Conservation (phyloP, 2,888 invertebrate genomes). For the Luperina nickerlii region DNA sequence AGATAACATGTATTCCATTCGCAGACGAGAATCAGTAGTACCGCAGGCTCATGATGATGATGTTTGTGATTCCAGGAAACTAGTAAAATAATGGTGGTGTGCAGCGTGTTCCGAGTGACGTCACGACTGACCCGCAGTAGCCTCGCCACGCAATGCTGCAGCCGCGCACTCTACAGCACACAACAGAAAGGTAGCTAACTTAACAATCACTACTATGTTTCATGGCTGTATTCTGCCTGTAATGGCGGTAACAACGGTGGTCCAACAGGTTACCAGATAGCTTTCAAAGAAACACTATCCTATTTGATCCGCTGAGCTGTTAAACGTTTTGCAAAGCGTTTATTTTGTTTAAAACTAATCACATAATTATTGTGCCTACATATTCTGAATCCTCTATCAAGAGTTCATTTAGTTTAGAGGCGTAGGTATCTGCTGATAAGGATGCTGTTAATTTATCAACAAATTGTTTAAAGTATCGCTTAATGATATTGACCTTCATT, state of each 20-base stretch:
- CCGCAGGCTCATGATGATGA: background rate
- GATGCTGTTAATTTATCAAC: slow-evolving; percentile 13
- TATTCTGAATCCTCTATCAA: slow-evolving; percentile 3
- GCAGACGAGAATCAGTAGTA: background rate
- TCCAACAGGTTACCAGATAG: background rate
- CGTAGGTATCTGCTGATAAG: slow-evolving; percentile 28
- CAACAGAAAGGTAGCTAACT: slow-evolving; percentile 68
- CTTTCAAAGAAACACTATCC: background rate
- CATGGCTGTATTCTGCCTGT: background rate
- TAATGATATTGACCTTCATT: slow-evolving; percentile 52
- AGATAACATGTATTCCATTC: background rate
- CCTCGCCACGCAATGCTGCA: slow-evolving; percentile 68
- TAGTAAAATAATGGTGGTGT: slow-evolving; percentile 70
- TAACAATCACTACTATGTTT: background rate
- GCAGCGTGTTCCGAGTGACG: slow-evolving; percentile 71
- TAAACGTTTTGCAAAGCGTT: background rate
- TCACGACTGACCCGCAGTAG: slow-evolving; percentile 64
- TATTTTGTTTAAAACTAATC: background rate
- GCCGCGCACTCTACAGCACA: slow-evolving; percentile 75
- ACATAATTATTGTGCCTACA: background rate
- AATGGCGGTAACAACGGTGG: background rate
- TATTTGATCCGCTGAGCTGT: slow-evolving; percentile 13
- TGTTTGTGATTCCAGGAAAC: slow-evolving; percentile 41
- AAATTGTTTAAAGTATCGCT: slow-evolving; percentile 24
- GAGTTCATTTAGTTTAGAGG: slow-evolving; percentile 22